Evolutionary conservation across 2,888 invertebrate species (phyloP).

Genomic region (Chalcosyrphus nemorum): DNA sequence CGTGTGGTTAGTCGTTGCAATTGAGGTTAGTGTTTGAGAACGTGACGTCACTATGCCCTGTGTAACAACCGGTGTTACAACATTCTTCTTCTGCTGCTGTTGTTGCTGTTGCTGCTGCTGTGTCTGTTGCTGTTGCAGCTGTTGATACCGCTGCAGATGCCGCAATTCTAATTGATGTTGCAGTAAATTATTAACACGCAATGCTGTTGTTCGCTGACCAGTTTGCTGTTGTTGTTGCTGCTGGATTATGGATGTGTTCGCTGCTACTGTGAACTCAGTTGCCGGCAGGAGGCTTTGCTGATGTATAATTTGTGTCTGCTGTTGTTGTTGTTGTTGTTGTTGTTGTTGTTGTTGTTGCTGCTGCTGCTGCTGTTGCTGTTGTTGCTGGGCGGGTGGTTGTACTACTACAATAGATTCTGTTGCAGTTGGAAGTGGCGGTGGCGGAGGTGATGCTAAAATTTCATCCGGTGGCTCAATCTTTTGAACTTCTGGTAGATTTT

Average conservation of each 20-base stretch:
- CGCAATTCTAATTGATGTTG: conserved; percentile 77
- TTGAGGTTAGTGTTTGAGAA: conserved; percentile 76
- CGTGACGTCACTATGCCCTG: conserved; percentile 74
- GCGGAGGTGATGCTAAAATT: conserved; percentile 70
- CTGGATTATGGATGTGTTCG: conserved; percentile 31
- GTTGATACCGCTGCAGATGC: conserved; percentile 76
- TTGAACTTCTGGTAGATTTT: conserved; percentile 67
- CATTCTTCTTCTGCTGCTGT: conserved; percentile 78
- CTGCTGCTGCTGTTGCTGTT: conserved; percentile 44
- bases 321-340: conserved; percentile 45
- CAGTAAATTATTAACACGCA: conserved; percentile 68
- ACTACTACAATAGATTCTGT: conserved; percentile 14
- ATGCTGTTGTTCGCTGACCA: conserved; percentile 63
- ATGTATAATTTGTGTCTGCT: conserved; percentile 48
- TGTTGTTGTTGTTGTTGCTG: conserved; percentile 51
- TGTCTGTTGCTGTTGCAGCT: conserved; percentile 76
- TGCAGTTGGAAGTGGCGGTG: conserved; percentile 43
- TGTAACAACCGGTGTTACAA: conserved; percentile 76
- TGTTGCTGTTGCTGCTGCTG: conserved; percentile 76
- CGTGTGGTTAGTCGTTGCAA: conserved; percentile 78
- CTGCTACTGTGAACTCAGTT: conserved; percentile 41
- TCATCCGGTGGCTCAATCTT: conserved; percentile 76
- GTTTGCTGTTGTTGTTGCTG: too few species aligned
- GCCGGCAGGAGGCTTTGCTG: conserved; percentile 60
- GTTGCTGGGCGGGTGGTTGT: conserved; percentile 62